Evolutionary conservation across 2,888 invertebrate species (phyloP), one percentile per base, ranked within the genome.

Genomic region (Protodeltote pygarga): DNA sequence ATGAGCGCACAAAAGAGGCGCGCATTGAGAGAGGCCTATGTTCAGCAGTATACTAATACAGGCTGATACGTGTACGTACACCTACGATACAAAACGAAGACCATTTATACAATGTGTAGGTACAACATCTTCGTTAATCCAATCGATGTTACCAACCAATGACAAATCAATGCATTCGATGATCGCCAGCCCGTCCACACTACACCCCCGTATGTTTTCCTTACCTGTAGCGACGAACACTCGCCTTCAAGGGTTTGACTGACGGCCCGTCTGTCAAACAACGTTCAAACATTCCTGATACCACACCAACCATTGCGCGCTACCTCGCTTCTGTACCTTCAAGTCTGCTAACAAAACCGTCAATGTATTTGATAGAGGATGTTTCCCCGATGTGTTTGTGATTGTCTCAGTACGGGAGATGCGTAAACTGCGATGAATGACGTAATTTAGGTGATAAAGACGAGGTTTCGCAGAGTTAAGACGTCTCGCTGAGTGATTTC

Each of bases 401-500:
- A 19, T 38, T 33, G 23, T 34, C 17, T 35, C 46, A 38, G 77
- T 71, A 60, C 25, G 48, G 63, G 61, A 65, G 72, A 75, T 79
- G 77, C 75, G 82, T 82, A 79, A 81, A 78, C 75, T 75, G 79
- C 86, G 86, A 90, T 81, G 85, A 81, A 89, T 88, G 89, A 83
- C 79, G 84, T 88, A 86, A 81, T 90, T 89, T 89, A 70, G 62
- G 77, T 89, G 89, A 89, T 87, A 85, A 84, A 89, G 79, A 79
- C 74, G 75, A 76, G 85, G 84, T 81, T 75, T 73, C 75, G 75
- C 71, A 63, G 77, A 83, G 87, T 84, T 87, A 87, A 87, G 86
- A 87, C 79, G 85, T 85, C 77, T 74, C 72, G 67, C 68, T 80
- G 83, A 87, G 81, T 85, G 87, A 86, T 87, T 81, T 77, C 77